Conservation (phyloP, 1,140 invertebrate genomes). For the Sipha flava region DNA sequence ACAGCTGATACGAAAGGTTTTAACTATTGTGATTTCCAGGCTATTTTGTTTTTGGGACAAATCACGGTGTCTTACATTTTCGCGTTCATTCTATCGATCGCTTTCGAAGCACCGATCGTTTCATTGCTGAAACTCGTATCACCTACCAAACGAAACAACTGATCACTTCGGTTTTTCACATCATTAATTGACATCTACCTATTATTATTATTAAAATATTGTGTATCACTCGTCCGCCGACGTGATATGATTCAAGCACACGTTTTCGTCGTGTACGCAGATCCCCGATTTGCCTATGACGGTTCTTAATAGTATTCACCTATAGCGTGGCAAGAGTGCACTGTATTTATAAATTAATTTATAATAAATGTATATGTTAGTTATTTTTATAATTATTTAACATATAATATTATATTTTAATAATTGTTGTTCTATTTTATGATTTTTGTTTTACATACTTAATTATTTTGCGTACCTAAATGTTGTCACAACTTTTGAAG, state of each 20-base stretch:
- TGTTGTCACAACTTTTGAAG: not conserved
- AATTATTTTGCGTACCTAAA: no score
- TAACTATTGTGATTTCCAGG: slow-evolving; percentile 45
- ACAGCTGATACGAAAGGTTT: no score
- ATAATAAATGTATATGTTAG: not conserved
- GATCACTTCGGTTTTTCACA: not conserved
- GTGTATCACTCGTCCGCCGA: not conserved
- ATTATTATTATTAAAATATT: not conserved
- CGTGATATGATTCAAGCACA: not conserved
- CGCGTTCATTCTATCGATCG: slow-evolving; percentile 67
- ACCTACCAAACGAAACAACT: slow-evolving; percentile 50
- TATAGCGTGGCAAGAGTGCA: not conserved
- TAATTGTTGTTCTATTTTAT: not conserved
- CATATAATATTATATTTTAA: not conserved
- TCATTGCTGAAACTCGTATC: slow-evolving; percentile 73
- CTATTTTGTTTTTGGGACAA: slow-evolving; percentile 58
- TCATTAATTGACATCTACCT: not conserved
- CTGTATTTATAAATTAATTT: not conserved
- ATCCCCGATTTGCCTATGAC: no score
- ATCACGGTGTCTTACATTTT: slow-evolving; percentile 64
- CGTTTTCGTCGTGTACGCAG: not conserved
- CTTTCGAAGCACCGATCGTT: slow-evolving; percentile 73
- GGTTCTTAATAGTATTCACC: no score
- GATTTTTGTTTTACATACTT: not conserved
- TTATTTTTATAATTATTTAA: not conserved